Base-by-base conservation (phyloP, 2,113 vertebrate genomes). In the Periophthalmodon schlosseri region DNA sequence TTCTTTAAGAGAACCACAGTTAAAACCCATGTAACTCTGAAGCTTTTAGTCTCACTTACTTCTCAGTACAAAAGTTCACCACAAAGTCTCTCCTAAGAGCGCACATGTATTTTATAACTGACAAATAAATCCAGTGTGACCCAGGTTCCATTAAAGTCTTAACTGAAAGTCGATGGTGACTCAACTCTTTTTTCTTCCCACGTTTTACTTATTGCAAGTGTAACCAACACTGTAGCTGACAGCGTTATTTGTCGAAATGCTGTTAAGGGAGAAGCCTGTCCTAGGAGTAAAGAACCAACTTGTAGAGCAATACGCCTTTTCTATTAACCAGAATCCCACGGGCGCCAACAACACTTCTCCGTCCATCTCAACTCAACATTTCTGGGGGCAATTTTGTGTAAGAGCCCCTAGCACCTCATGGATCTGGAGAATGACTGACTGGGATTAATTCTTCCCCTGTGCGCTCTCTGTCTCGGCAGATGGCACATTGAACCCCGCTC, bases 121-220 rank as follows among this genome's bases (percentile, higher is more conserved):
- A 87, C 70, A 79, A 85, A 89, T 84, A 47, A 74, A 78, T 84
- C 84, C 71, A 34, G 44, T 10, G 21, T 56, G 82, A 76, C 60
- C 65, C 68, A 76, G 82, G 63, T 65, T 87, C 89, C 80, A 92
- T 91, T 85, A 82, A 49, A 64, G 47, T 52, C 61, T 64, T 90
- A 91, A 92, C 75, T 88, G 84, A 89, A 89, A 91, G 79, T 74
- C 8, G 20, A 74, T 81, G 72, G 65, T 73, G 74, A 69, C 67
- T 74, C 67, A 28, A 63, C 83, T 57, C 60, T 63, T 63, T 63
- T 63, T 87, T 85, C 70, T 80, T 80, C 63, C 78, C 66, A 56
- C 23, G 21, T 73, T 67, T 83, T 76, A 56, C 46, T 80, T 82
- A 74, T 79, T 69, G 14, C 67, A 56, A 23, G 2, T 58, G 74